Evolutionary conservation across 2,113 vertebrate genomes (phyloP).

Genomic region (Cisticola juncidis): DNA sequence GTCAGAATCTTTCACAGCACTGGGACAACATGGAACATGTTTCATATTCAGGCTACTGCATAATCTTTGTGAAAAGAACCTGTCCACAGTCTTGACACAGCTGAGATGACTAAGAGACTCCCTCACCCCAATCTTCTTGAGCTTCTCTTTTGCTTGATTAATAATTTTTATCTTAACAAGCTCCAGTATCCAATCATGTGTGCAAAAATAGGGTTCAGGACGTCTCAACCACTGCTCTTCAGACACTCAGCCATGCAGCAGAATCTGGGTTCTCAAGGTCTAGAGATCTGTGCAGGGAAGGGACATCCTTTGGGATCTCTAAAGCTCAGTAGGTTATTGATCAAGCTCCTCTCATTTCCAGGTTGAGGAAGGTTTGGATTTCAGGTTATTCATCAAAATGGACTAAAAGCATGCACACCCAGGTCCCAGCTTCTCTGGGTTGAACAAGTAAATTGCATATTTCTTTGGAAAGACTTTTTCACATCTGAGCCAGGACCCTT

Average conservation of each 20-base stretch:
- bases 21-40: accelerated
- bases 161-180: neutral
- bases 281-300: neutral
- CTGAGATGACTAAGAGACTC: neutral
- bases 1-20: neutral
- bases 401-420: neutral
- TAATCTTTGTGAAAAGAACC: neutral
- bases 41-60: neutral
- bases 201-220: neutral
- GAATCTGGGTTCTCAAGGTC: neutral
- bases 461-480: neutral
- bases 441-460: neutral
- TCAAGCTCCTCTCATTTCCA: neutral
- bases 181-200: neutral
- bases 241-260: neutral
- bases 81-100: neutral
- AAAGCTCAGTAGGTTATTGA: neutral
- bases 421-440: neutral
- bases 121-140: neutral
- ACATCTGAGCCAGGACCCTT: neutral
- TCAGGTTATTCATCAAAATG: neutral
- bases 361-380: neutral
- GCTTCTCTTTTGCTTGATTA: neutral
- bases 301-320: neutral
- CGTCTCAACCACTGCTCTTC: neutral